Conservation (phyloP, 2,797 vertebrate genomes). For the Sebastes hubbsi region DNA sequence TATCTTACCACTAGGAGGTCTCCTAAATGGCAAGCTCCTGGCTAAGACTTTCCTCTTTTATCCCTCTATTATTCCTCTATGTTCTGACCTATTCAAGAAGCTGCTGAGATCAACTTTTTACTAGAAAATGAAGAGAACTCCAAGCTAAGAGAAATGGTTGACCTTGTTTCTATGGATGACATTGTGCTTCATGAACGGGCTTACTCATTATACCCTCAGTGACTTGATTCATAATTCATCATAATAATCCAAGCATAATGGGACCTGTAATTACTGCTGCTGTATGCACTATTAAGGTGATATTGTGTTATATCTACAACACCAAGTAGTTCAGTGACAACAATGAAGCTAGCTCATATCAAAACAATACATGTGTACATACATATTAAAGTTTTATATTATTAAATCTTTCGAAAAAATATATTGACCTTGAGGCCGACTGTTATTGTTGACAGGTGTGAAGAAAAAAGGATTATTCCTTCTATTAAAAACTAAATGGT, state of each 20-base stretch:
- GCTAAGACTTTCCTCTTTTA: slow-evolving; percentile 17
- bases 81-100: slow-evolving; percentile 45
- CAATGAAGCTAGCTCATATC: background rate
- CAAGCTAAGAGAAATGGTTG: slow-evolving; percentile 23
- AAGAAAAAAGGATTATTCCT: background rate
- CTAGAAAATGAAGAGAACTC: background rate
- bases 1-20: slow-evolving; percentile 20
- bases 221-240: slow-evolving; percentile 37
- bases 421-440: background rate
- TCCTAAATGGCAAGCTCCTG: slow-evolving; percentile 28
- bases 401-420: background rate
- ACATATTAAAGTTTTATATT: background rate
- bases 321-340: background rate
- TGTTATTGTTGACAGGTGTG: background rate
- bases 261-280: slow-evolving; percentile 13
- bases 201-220: slow-evolving; percentile 23
- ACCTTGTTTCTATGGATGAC: slow-evolving; percentile 37
- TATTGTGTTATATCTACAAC: background rate
- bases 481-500: background rate
- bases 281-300: background rate
- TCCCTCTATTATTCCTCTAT: slow-evolving; percentile 35
- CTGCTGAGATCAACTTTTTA: slow-evolving; percentile 44
- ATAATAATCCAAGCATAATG: slow-evolving; percentile 33
- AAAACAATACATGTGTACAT: background rate
- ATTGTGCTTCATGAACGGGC: slow-evolving; percentile 36